Evolutionary conservation across 2,113 vertebrate species (phyloP), one percentile per base, ranked within the genome.

Genomic region (Aleadryas rufinucha): DNA sequence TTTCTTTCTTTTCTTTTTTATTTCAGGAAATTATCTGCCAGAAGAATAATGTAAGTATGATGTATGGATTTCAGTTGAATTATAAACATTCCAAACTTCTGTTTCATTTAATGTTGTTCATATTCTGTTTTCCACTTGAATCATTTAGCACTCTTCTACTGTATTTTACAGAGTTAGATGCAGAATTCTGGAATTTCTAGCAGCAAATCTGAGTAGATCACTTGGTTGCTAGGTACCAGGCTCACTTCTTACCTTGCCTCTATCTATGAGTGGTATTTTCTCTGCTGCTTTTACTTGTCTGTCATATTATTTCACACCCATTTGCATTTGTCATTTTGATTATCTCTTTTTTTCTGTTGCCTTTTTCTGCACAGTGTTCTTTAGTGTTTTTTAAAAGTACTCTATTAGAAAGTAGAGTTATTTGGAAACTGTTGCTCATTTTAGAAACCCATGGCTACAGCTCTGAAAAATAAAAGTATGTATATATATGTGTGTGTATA

Each of bases 31-130:
- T 99, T 57, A 99, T 99, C 98, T 99, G 98, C 98, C 99, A 99
- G 98, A 99, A 99, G 98, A 99, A 99, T 98, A 99, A 98, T 98
- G 99, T 99, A 97, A 99, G 99, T 99, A 98, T 96, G 49, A 74
- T 53, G 35, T 72, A 94, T 83, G 74, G 44, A 52, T 60, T 44
- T 90, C 65, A 75, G 37, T 6, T 63, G 47, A 90, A 80, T 84
- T 79, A 44, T 85, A 82, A n/a, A 49, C 72, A 78, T 84, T 91
- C 53, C 70, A 54, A 18, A 74, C 44, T 79, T 93, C 31, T 54
- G 10, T 87, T 76, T 44, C 31, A 13, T 91, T 80, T 71, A 33
- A 77, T n/a, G 24, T 59, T 95, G 39, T 94, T 94, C 95, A n/a
- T 82, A 33, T 57, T 77, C 33, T 39, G 19, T 84, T 95, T 85